Percentiles rank a stretch among this genome's conserved stretches.
phyloP scores from a whole-genome alignment of 2,113 vertebrate genomes.

The Hassar affinis region DNA sequence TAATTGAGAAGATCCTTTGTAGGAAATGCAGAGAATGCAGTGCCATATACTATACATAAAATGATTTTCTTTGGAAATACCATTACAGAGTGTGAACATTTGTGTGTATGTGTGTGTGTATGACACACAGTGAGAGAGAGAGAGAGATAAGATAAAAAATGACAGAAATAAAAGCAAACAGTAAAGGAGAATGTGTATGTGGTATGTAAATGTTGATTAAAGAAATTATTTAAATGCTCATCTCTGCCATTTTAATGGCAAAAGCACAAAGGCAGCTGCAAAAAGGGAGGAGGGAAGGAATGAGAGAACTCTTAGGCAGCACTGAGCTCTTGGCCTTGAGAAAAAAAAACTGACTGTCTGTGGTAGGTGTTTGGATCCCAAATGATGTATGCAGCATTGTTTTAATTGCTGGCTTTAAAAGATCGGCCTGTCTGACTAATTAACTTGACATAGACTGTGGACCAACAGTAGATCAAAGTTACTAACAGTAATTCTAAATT shows the following conservation, averaged over 20 bases:
- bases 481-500: conserved; percentile 14
- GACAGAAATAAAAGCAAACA: not conserved
- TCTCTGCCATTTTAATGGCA: not conserved
- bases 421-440: conserved; percentile 32
- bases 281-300: not conserved
- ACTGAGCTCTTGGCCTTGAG: conserved; percentile 20
- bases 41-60: too few species aligned
- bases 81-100: too few species aligned
- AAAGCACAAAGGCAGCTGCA: conserved; percentile 3
- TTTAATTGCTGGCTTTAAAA: conserved; percentile 40
- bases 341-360: not conserved
- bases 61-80: too few species aligned
- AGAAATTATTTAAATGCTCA: not conserved
- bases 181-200: not conserved
- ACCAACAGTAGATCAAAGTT: conserved; percentile 22
- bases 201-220: conserved; percentile 1
- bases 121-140: too few species aligned
- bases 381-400: conserved; percentile 24
- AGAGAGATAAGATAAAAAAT: not conserved
- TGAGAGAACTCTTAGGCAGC: not conserved
- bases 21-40: not conserved
- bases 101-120: not conserved
- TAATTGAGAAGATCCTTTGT: not conserved
- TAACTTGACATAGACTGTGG: conserved; percentile 42
- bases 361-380: conserved; percentile 21